Percentiles rank a stretch among this genome's conserved stretches.
phyloP scores from a whole-genome alignment of 2,797 vertebrate genomes.

The Cichlasoma orientale region DNA sequence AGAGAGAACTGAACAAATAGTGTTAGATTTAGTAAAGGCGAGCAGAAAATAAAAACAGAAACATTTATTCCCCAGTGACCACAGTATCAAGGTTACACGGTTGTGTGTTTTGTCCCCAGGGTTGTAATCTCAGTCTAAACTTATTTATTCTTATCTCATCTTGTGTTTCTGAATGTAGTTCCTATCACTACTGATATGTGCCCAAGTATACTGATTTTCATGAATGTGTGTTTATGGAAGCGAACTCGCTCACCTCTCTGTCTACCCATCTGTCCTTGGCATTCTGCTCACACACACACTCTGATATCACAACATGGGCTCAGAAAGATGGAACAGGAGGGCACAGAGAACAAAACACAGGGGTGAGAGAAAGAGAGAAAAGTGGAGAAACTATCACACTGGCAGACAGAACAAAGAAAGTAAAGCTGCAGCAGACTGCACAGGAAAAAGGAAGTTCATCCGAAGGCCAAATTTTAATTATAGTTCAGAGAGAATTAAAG shows the following conservation, averaged over 20 bases:
- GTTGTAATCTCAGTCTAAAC: neutral
- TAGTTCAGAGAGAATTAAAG: slow-evolving; percentile 28
- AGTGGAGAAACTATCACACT: neutral
- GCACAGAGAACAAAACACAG: neutral
- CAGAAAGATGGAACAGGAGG: slow-evolving; percentile 29
- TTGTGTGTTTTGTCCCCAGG: neutral
- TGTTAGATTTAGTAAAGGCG: too few species aligned
- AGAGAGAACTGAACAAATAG: too few species aligned
- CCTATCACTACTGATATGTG: neutral
- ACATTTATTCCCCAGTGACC: too few species aligned
- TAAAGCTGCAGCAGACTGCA: neutral
- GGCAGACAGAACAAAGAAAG: slow-evolving; percentile 7
- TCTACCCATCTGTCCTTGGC: slow-evolving; percentile 32
- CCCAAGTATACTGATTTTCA: neutral
- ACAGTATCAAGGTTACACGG: neutral
- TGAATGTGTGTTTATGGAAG: neutral
- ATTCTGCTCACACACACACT: slow-evolving; percentile 31
- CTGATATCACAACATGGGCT: slow-evolving; percentile 20
- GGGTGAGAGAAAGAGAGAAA: neutral
- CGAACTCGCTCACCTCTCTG: slow-evolving; percentile 29
- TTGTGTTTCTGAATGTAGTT: neutral
- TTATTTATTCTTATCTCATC: neutral
- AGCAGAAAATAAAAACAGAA: too few species aligned
- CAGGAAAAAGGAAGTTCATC: slow-evolving; percentile 28
- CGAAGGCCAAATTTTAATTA: slow-evolving; percentile 27